phyloP scores from a whole-genome alignment of 2,113 vertebrate genomes.

The Sinocyclocheilus maitianheensis region DNA sequence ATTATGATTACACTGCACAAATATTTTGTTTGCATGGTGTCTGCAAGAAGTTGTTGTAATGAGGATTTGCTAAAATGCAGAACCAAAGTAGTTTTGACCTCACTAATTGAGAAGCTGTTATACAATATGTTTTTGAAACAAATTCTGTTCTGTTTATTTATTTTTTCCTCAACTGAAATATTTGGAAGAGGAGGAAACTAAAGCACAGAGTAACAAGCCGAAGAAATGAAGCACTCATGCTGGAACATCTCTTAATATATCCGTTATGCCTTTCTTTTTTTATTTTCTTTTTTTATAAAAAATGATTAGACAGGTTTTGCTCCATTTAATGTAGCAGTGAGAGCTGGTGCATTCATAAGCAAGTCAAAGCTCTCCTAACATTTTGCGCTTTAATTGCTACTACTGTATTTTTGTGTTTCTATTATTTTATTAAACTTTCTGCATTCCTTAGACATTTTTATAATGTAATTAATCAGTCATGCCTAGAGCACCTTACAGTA shows the following conservation, averaged over 20 bases:
- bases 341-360: neutral
- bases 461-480: neutral
- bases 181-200: constrained; percentile 70
- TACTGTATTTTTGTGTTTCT: neutral
- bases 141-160: neutral
- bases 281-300: no score
- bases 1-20: neutral
- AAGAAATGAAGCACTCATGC: constrained; percentile 48
- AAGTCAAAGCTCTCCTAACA: neutral
- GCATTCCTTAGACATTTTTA: neutral
- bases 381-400: neutral
- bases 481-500: neutral
- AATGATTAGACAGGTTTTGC: no score
- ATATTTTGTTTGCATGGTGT: neutral
- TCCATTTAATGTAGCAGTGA: no score
- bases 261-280: no score
- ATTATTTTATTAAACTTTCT: neutral
- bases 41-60: neutral
- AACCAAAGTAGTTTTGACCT: no score
- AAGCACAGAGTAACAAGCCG: constrained; percentile 55
- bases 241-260: neutral
- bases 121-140: neutral
- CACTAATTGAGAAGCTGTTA: neutral
- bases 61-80: neutral
- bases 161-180: constrained; percentile 66